Conservation (phyloP, 2,888 invertebrate genomes). For the Cremastinae sp. region DNA sequence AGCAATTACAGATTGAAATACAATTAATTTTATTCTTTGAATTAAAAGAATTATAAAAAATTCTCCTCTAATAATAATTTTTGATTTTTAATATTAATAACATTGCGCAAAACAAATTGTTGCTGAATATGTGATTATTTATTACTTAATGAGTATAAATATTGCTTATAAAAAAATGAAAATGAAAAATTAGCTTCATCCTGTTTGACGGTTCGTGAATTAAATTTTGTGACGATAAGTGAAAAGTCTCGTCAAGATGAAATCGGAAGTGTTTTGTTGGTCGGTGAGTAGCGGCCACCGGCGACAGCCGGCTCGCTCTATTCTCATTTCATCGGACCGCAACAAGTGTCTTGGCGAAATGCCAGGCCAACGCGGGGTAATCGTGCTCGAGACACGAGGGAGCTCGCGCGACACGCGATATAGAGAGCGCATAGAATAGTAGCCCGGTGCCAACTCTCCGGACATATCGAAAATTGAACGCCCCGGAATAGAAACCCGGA, state of each 20-base stretch:
- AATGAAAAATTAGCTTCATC: too few relatives aligned
- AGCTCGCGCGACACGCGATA: conserved; percentile 41
- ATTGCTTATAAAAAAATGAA: too few relatives aligned
- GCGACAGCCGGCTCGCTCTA: conserved; percentile 67
- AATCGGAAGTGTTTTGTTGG: conserved; percentile 40
- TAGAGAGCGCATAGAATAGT: conserved; percentile 35
- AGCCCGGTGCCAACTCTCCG: conserved; percentile 50
- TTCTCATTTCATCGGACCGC: conserved; percentile 73
- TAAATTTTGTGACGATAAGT: too few relatives aligned
- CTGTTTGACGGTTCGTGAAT: too few relatives aligned
- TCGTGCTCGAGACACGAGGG: conserved; percentile 38
- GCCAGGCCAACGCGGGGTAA: conserved; percentile 67
- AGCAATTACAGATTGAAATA: too few relatives aligned
- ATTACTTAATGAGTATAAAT: too few relatives aligned
- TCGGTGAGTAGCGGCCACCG: conserved; percentile 47
- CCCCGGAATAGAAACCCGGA: conserved; percentile 58
- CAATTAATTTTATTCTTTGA: background rate
- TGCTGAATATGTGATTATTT: too few relatives aligned
- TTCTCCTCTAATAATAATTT: too few relatives aligned
- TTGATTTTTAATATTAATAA: too few relatives aligned
- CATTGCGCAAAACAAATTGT: too few relatives aligned
- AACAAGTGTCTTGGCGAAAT: conserved; percentile 76
- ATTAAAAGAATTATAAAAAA: background rate
- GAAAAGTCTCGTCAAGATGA: too few relatives aligned
- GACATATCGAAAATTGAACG: conserved; percentile 59